phyloP scores from a whole-genome alignment of 2,113 vertebrate species.

The Leuciscus idus region DNA sequence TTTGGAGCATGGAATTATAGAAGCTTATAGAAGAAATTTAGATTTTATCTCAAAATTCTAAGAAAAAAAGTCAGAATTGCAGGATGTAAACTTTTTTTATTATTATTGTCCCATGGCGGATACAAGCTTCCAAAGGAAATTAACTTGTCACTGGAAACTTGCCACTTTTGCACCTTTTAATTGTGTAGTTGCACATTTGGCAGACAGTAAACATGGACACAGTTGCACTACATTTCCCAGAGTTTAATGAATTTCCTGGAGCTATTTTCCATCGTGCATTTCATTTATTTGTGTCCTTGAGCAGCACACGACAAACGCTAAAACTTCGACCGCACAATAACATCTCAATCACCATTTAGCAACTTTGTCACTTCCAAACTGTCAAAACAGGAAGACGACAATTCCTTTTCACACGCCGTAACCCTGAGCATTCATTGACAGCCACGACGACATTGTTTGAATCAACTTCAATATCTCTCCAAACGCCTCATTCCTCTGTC shows the following conservation, averaged over 20 bases:
- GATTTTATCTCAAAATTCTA: too few species aligned
- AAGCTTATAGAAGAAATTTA: too few species aligned
- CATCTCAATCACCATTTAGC: constrained; percentile 12
- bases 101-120: too few species aligned
- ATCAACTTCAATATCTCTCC: constrained; percentile 34
- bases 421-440: constrained; percentile 39
- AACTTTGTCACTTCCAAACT: constrained; percentile 27
- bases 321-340: background rate
- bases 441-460: constrained; percentile 10
- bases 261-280: background rate
- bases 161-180: background rate
- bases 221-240: background rate
- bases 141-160: background rate
- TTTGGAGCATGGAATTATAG: too few species aligned
- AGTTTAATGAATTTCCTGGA: background rate
- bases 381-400: constrained; percentile 39
- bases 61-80: too few species aligned
- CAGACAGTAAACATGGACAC: background rate
- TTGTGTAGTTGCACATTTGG: background rate
- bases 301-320: background rate
- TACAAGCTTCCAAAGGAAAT: too few species aligned
- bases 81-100: too few species aligned
- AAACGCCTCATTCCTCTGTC: constrained; percentile 56
- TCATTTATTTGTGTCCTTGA: constrained; percentile 1
- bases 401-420: constrained; percentile 1